A percentile compares a stretch with the other conserved stretches of the same genome.
These are phyloP conservation scores for Gorsachius goisagi DNA, from an alignment of 2,113 vertebrate species.

Conservation along the genomic window DNA sequence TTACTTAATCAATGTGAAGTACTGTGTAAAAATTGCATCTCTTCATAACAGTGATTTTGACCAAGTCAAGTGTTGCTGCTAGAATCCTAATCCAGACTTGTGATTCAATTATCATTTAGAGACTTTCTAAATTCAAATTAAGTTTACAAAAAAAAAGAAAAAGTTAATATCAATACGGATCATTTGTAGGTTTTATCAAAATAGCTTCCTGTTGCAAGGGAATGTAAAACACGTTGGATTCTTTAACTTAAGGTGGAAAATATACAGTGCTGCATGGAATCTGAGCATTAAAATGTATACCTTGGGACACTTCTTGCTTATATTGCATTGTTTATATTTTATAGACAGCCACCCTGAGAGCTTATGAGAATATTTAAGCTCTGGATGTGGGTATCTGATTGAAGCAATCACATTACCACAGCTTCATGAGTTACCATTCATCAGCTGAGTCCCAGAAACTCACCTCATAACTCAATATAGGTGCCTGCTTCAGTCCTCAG, in stretches of 20 bases:
- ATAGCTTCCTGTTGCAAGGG: constrained; percentile 35
- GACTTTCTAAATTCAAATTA: constrained; percentile 83
- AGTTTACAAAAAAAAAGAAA: constrained; percentile 36
- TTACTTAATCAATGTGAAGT: constrained; percentile 99
- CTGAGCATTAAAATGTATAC: constrained; percentile 67
- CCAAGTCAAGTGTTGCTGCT: constrained; percentile 99
- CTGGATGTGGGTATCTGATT: not conserved
- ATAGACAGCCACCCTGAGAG: constrained; percentile 43
- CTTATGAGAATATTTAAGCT: constrained; percentile 47
- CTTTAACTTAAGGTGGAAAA: constrained; percentile 59
- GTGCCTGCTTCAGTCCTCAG: not conserved
- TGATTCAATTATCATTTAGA: constrained; percentile 97
- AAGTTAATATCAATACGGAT: constrained; percentile 64
- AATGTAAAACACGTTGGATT: constrained; percentile 42
- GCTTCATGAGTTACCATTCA: not conserved
- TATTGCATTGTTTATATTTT: constrained; percentile 51
- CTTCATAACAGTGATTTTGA: constrained; percentile 98
- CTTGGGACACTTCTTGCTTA: constrained; percentile 45
- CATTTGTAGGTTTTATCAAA: constrained; percentile 65
- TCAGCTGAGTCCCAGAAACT: not conserved
- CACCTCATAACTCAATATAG: not conserved
- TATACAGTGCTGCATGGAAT: constrained; percentile 32
- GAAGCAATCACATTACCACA: not conserved
- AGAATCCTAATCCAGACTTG: constrained; percentile 99
- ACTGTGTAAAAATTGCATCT: constrained; percentile 98